Conservation (phyloP, 30 jellyfish, hydroid and myxozoan species). For the Rhopilema esculentum region DNA sequence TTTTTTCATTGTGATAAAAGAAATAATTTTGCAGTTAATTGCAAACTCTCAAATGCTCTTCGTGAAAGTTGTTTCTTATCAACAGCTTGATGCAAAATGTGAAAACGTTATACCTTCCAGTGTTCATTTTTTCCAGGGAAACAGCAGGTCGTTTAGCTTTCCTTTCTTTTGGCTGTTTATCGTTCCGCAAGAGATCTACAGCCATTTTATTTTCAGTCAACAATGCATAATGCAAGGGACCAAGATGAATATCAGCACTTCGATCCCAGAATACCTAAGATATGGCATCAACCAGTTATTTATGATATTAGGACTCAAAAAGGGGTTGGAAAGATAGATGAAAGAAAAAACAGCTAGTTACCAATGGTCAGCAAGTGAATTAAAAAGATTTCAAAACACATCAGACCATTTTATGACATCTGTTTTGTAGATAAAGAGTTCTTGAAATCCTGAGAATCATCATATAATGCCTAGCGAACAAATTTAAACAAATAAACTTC, state of each 20-base stretch:
- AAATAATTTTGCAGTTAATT: too few species aligned
- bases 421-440: too few species aligned
- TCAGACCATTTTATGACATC: too few species aligned
- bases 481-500: too few species aligned
- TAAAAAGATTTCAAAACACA: too few species aligned
- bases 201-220: constrained; percentile 54
- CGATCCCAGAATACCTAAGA: constrained; percentile 61
- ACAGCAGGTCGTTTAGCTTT: constrained; percentile 34
- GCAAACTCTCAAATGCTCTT: too few species aligned
- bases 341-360: background rate
- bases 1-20: too few species aligned
- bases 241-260: constrained; percentile 54
- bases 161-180: constrained; percentile 38
- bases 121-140: constrained; percentile 2
- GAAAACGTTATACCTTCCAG: constrained; percentile 48
- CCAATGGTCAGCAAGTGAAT: too few species aligned
- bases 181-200: background rate
- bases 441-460: too few species aligned
- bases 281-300: too few species aligned
- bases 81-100: background rate
- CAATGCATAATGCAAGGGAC: constrained; percentile 67
- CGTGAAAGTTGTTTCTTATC: too few species aligned
- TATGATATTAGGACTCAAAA: background rate
- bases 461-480: too few species aligned
- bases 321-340: background rate